Evolutionary conservation across 2,797 vertebrate genomes (phyloP).

Genomic region (Microctenopoma stevenorrisi): DNA sequence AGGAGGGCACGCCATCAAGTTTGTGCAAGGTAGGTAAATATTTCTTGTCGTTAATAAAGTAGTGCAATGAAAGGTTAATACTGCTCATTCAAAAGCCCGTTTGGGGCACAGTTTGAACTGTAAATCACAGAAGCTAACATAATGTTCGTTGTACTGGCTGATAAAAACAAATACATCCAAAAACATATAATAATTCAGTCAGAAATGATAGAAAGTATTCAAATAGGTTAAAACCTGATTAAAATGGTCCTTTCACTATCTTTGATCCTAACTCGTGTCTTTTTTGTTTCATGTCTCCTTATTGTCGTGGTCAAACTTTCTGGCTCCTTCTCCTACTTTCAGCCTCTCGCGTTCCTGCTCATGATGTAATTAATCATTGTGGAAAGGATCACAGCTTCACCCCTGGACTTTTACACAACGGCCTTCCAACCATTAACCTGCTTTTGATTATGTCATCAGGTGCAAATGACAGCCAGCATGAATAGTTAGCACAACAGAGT

Average conservation of each 20-base stretch:
- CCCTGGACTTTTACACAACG: conserved; percentile 49
- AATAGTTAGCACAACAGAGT: background rate
- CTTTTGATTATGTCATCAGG: conserved; percentile 29
- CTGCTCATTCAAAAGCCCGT: background rate
- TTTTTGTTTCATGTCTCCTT: conserved; percentile 51
- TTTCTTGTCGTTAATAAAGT: background rate
- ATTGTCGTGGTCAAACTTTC: conserved; percentile 41
- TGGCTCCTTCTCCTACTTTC: conserved; percentile 17
- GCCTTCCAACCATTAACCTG: conserved; percentile 40
- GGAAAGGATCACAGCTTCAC: conserved; percentile 21
- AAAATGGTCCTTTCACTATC: conserved; percentile 5
- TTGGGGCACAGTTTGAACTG: no score
- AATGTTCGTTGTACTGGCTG: background rate
- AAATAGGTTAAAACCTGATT: background rate
- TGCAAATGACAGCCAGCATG: background rate
- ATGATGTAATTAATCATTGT: conserved; percentile 43
- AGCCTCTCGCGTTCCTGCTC: conserved; percentile 11
- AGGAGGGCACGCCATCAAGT: background rate
- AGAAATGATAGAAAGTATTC: background rate
- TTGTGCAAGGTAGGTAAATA: background rate
- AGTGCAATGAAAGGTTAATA: background rate
- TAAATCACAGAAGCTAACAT: background rate
- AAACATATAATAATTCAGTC: background rate
- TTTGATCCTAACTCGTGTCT: conserved; percentile 37
- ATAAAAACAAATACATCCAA: background rate